Percentiles rank a stretch among this genome's conserved stretches.
Conservation (phyloP, 2,797 vertebrate species). For the Iguana delicatissima region DNA sequence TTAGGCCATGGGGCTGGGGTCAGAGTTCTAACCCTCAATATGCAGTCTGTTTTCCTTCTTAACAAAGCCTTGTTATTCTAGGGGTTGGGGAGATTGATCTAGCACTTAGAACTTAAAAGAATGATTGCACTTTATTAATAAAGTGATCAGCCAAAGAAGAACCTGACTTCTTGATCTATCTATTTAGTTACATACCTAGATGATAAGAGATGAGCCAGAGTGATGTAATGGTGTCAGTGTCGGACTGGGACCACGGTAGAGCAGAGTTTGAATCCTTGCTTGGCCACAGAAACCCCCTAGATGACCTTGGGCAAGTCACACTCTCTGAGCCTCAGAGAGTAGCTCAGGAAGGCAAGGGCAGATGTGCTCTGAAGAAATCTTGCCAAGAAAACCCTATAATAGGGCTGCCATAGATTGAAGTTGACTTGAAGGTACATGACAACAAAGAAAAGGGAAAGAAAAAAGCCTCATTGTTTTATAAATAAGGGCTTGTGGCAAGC, state of each 20-base stretch:
- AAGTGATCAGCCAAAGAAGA: no score
- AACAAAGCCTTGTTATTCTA: no score
- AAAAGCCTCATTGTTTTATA: background rate
- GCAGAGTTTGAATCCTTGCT: background rate
- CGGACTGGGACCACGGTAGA: background rate
- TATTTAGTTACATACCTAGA: no score
- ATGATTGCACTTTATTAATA: no score
- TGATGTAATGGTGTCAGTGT: no score
- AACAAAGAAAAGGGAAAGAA: background rate
- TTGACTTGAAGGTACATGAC: background rate
- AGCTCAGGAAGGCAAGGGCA: background rate
- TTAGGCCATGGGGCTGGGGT: no score
- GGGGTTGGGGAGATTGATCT: background rate
- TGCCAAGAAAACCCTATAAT: background rate
- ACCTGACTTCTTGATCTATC: no score
- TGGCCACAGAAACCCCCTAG: background rate
- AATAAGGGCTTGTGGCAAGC: slow-evolving; percentile 13
- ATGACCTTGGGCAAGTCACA: no score
- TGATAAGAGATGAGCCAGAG: no score
- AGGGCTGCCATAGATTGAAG: background rate
- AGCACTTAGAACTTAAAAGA: background rate
- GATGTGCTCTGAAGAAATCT: background rate
- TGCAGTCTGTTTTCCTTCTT: no score
- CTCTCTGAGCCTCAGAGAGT: no score
- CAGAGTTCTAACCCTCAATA: no score